Base-by-base conservation (phyloP, 2,797 vertebrate species). In the Gephyroberyx darwinii region DNA sequence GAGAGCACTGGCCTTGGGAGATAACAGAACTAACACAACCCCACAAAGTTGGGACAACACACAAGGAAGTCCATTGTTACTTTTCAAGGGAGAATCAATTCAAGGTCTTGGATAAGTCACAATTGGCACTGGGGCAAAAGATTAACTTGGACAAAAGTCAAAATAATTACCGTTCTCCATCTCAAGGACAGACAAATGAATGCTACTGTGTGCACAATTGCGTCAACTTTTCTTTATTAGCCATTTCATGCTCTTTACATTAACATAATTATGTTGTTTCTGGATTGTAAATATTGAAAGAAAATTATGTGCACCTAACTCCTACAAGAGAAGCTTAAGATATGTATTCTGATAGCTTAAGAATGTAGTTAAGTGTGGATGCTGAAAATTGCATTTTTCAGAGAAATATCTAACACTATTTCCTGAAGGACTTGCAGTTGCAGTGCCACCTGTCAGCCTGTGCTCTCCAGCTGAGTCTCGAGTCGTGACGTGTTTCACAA, bases 151-250 rank as follows among this genome's bases (percentile, higher is more conserved):
- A 82, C 20, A 30, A 31, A 65, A 64, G 66, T 78, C 79, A 80
- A 86, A 80, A 81, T 74, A 81, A 76, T 78, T 68, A 13, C 48
- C 48, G 62, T 56, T 56, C 61, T 81, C 74, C 16, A 59, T 67
- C 70, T 80, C 80, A 87, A 85, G 88, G 87, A 61, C 78, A 47
- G 43, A n/a, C 41, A 59, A 69, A 71, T 50, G 43, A 72, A 72
- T 62, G 31, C n/a, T 48, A 61, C 39, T 35, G 17, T 16, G n/a
- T 30, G 53, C 48, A 77, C 51, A 70, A 56, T 68, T 5, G 31
- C 17, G 2, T 26, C 26, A 17, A 64, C 14, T 47, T 65, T 31
- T 33, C 4, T 56, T 9, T 13, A 60, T 48, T 4, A 13, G 39
- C 19, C 37, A 52, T 71, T 69, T 79, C 7, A 56, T 35, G 8